Evolutionary conservation across 92 coral and sea anemone species (phyloP).

Genomic region (Bergia puertoricense): DNA sequence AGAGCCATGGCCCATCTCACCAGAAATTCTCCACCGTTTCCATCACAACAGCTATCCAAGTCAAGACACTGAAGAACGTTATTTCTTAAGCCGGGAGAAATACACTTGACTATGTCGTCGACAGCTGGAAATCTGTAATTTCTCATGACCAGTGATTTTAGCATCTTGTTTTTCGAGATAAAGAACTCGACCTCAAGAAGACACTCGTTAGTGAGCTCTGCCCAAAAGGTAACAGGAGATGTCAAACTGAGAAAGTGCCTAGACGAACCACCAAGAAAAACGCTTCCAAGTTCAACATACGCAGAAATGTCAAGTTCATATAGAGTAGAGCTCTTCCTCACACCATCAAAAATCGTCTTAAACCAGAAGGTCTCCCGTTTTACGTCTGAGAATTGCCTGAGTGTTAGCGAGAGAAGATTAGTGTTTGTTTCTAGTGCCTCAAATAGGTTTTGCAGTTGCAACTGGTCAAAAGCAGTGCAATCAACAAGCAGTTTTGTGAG

Average conservation of each 20-base stretch:
- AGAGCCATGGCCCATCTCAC: conserved; percentile 8
- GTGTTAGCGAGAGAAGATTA: neutral
- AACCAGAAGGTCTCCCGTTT: neutral
- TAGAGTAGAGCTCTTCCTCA: neutral
- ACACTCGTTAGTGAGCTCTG: neutral
- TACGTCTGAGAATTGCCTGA: neutral
- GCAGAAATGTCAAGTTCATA: neutral
- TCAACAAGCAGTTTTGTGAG: neutral
- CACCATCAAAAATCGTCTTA: neutral
- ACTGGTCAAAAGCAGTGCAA: no score
- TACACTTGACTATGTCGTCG: neutral
- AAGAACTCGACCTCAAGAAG: neutral
- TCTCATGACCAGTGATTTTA: neutral
- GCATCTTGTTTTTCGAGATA: neutral
- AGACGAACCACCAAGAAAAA: no score
- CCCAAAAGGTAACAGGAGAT: neutral
- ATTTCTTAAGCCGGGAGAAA: neutral
- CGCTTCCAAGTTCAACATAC: no score
- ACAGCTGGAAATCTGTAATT: neutral
- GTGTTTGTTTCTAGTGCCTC: neutral
- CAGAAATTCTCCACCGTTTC: neutral
- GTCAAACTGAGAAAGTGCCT: no score
- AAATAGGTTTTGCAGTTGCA: neutral
- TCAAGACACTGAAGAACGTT: neutral
- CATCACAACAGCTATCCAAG: neutral